A percentile compares a stretch with the other conserved stretches of the same genome.
These are phyloP conservation scores for Smithornis capensis DNA, from an alignment of 2,113 vertebrate genomes.

Conservation along the genomic window DNA sequence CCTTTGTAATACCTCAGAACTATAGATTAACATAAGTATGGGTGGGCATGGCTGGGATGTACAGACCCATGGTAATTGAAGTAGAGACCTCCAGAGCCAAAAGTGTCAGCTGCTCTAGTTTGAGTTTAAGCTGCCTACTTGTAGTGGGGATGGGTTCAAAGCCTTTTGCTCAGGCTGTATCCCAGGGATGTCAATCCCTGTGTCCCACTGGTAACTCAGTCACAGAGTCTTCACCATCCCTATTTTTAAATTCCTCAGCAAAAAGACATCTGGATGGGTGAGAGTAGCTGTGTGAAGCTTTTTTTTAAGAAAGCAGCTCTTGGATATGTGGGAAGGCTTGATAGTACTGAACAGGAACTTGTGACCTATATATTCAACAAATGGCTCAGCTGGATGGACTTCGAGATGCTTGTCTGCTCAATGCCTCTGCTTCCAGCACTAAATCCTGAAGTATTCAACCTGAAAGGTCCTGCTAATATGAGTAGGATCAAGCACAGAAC, in stretches of 20 bases:
- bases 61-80: neutral
- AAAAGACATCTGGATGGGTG: neutral
- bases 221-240: neutral
- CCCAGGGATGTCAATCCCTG: rapidly evolving
- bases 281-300: neutral
- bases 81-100: neutral
- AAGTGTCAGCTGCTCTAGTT: neutral
- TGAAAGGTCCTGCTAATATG: slow-evolving; percentile 46
- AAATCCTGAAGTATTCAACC: slow-evolving; percentile 16
- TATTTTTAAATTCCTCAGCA: neutral
- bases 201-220: rapidly evolving
- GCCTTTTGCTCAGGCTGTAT: neutral
- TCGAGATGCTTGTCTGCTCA: neutral
- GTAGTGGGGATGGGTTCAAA: neutral
- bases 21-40: neutral
- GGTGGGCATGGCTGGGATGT: neutral
- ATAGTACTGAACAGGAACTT: neutral
- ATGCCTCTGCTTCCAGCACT: slow-evolving; percentile 6
- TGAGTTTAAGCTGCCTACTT: neutral
- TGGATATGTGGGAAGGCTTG: rapidly evolving
- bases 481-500: slow-evolving; percentile 43
- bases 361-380: neutral
- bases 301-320: neutral
- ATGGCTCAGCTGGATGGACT: neutral
- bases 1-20: neutral